These are phyloP conservation scores for Fratercula arctica DNA, from an alignment of 2,797 vertebrate species.

Conservation along the genomic window DNA sequence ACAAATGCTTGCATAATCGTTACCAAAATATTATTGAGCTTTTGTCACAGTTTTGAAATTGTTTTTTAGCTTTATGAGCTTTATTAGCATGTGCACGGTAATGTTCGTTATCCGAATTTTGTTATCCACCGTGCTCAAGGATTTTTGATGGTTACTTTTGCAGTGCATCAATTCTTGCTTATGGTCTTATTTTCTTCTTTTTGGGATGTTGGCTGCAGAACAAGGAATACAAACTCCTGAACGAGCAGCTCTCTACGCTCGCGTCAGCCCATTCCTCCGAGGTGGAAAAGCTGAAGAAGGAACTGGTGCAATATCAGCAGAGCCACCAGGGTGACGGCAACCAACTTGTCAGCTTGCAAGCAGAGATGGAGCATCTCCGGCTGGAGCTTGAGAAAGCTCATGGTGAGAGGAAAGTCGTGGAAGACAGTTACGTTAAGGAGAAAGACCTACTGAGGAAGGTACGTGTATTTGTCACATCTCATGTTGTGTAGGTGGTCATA, in stretches of 20 bases:
- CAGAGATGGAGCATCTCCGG: constrained; percentile 83
- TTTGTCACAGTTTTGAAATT: neutral
- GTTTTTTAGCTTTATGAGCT: neutral
- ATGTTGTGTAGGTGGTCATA: accelerated
- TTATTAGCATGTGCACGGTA: neutral
- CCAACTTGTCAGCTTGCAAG: constrained; percentile 80
- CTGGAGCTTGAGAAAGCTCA: constrained; percentile 81
- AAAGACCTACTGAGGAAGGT: constrained; percentile 85
- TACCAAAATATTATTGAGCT: neutral
- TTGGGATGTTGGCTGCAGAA: constrained; percentile 71
- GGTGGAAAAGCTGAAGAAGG: constrained; percentile 86
- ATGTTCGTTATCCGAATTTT: accelerated
- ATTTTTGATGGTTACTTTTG: neutral
- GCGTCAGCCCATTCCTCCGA: constrained; percentile 75
- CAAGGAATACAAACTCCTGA: constrained; percentile 83
- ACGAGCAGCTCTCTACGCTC: constrained; percentile 77
- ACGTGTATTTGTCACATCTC: accelerated
- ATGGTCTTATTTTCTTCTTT: neutral
- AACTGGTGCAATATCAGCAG: constrained; percentile 79
- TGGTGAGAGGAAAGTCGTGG: constrained; percentile 74
- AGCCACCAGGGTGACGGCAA: constrained; percentile 43
- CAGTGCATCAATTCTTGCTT: neutral
- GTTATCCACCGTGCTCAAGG: accelerated
- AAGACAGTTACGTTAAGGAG: constrained; percentile 83
- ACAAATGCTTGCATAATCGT: neutral